Evolutionary conservation across 2,113 vertebrate genomes (phyloP).

Genomic region (Rissa tridactyla): DNA sequence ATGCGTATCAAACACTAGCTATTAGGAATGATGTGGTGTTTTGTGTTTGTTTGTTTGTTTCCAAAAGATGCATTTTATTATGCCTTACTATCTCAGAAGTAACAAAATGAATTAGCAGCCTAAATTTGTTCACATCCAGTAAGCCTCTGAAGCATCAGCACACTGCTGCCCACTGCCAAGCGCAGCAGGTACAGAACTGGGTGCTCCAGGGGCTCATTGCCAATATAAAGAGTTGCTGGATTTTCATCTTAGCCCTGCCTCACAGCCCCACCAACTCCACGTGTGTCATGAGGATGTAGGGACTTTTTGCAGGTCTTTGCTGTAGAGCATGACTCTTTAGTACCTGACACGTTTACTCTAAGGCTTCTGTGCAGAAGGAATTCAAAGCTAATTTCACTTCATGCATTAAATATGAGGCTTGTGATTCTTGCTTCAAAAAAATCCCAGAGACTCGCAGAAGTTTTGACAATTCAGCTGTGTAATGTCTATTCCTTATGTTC

Average conservation of each 20-base stretch:
- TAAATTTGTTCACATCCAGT: not conserved
- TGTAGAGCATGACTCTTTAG: not conserved
- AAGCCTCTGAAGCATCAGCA: not conserved
- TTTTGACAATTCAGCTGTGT: constrained; percentile 16
- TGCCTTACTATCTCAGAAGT: not conserved
- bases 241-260: not conserved
- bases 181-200: not conserved
- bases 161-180: not conserved
- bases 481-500: constrained; percentile 20
- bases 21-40: not conserved
- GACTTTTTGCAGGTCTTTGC: not conserved
- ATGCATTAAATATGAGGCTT: constrained; percentile 15
- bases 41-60: not conserved
- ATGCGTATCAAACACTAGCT: not conserved
- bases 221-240: not conserved
- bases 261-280: not conserved
- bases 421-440: not conserved
- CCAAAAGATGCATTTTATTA: not conserved
- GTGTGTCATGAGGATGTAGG: not conserved
- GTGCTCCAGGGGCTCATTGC: not conserved
- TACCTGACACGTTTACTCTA: not conserved
- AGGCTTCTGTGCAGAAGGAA: not conserved
- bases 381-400: not conserved
- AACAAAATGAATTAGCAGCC: not conserved
- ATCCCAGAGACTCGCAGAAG: not conserved